Conservation (phyloP, 2,888 invertebrate genomes). For the Nymphalis polychloros region DNA sequence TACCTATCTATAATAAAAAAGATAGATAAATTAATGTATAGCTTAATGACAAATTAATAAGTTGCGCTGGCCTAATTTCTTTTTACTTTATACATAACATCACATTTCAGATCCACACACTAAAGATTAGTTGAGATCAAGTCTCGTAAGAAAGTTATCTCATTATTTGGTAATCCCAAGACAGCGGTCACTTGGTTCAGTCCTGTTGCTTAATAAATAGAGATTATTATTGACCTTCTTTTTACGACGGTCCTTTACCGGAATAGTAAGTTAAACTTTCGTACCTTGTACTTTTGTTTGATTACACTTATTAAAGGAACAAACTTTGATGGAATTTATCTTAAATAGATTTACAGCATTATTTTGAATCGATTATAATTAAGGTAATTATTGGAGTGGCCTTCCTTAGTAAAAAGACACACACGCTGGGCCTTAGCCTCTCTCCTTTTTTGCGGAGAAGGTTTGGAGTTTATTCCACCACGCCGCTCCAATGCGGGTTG, state of each 20-base stretch:
- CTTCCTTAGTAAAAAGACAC: too few species aligned
- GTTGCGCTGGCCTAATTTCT: background rate
- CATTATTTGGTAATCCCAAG: conserved; percentile 66
- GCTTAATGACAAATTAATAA: too few species aligned
- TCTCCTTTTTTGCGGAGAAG: too few species aligned
- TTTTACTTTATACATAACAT: background rate
- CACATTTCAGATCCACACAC: conserved; percentile 15
- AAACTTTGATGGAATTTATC: background rate
- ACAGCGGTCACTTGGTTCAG: conserved; percentile 43
- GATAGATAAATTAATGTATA: too few species aligned
- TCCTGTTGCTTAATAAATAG: conserved; percentile 59
- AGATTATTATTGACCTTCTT: conserved; percentile 59
- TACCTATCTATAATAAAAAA: too few species aligned
- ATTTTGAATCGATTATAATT: too few species aligned
- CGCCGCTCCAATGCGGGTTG: too few species aligned
- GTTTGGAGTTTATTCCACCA: too few species aligned
- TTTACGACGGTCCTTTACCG: conserved; percentile 51
- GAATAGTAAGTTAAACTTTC: conserved; percentile 29
- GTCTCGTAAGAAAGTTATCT: conserved; percentile 72
- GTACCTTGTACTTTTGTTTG: conserved; percentile 22
- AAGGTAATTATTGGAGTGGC: too few species aligned
- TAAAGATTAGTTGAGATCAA: conserved; percentile 46
- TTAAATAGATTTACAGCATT: background rate
- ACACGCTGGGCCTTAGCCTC: too few species aligned
- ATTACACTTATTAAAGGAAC: conserved; percentile 22